A percentile compares a stretch with the other conserved stretches of the same genome.
phyloP scores from a whole-genome alignment of 2,888 invertebrate species.

The Spodoptera exigua region DNA sequence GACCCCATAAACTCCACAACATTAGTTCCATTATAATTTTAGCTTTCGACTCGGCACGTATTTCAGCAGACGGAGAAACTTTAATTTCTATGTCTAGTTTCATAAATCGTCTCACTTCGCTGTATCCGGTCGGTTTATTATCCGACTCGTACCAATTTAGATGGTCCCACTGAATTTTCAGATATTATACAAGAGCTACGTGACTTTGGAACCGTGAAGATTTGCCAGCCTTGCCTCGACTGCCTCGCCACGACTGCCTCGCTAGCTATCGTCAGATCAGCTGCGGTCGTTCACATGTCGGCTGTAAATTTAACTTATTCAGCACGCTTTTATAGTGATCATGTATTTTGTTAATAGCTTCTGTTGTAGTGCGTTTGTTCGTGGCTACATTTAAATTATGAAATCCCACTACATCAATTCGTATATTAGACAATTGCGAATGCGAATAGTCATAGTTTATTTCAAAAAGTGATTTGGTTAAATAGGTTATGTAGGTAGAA shows the following conservation, averaged over 20 bases:
- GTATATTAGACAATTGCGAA: not conserved
- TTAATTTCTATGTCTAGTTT: conserved; percentile 65
- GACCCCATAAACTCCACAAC: conserved; percentile 8
- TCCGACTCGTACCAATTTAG: conserved; percentile 75
- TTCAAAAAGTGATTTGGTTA: too few species aligned
- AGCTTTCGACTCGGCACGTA: conserved; percentile 55
- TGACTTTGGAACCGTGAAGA: conserved; percentile 72
- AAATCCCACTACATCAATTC: not conserved
- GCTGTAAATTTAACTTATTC: conserved; percentile 60
- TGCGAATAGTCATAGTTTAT: too few species aligned
- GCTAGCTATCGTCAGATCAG: conserved; percentile 61
- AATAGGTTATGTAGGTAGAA: too few species aligned
- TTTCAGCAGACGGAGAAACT: conserved; percentile 52
- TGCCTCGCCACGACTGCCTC: conserved; percentile 8
- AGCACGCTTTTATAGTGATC: conserved; percentile 25
- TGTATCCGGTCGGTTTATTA: conserved; percentile 76
- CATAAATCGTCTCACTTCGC: conserved; percentile 70
- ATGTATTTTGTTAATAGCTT: conserved; percentile 18
- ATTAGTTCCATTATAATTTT: conserved; percentile 53
- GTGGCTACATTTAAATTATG: not conserved
- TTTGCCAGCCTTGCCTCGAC: conserved; percentile 15
- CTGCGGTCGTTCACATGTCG: conserved; percentile 65
- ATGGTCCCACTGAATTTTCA: conserved; percentile 71
- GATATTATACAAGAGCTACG: conserved; percentile 77
- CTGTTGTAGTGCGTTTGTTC: conserved; percentile 24